phyloP scores from a whole-genome alignment of 2,113 vertebrate genomes.

The Callionymus lyra region DNA sequence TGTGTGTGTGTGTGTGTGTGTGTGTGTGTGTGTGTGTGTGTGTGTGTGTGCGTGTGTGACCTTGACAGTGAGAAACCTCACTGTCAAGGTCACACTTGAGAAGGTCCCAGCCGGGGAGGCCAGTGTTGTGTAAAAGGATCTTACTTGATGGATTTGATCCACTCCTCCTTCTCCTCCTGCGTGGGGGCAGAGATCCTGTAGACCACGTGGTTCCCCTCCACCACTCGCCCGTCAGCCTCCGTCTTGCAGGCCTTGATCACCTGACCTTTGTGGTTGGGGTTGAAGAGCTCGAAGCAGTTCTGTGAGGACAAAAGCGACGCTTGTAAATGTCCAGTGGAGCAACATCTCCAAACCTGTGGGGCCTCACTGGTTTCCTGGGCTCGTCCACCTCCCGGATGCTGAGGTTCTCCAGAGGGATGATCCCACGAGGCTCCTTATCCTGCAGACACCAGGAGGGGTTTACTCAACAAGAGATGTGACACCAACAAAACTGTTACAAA shows the following conservation, averaged over 20 bases:
- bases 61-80: too few species aligned
- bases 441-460: too few species aligned
- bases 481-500: too few species aligned
- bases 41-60: conserved; percentile 7
- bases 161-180: conserved; percentile 93
- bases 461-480: too few species aligned
- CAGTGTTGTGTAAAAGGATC: conserved; percentile 61
- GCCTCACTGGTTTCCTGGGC: conserved; percentile 87
- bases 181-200: conserved; percentile 97
- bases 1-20: conserved; percentile 18
- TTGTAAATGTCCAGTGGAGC: neutral
- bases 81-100: conserved; percentile 59
- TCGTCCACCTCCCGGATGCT: conserved; percentile 96
- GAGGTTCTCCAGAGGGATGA: conserved; percentile 94
- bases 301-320: conserved; percentile 29
- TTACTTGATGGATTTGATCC: conserved; percentile 98
- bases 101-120: conserved; percentile 38
- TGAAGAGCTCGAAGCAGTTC: conserved; percentile 98
- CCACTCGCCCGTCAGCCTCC: conserved; percentile 89
- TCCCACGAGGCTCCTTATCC: conserved; percentile 96
- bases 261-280: conserved; percentile 92
- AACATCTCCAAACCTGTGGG: neutral
- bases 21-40: conserved; percentile 6
- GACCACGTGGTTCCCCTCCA: conserved; percentile 96
- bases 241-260: conserved; percentile 98